Base-by-base conservation (phyloP, 1,140 invertebrate species). In the Cataglyphis hispanica region DNA sequence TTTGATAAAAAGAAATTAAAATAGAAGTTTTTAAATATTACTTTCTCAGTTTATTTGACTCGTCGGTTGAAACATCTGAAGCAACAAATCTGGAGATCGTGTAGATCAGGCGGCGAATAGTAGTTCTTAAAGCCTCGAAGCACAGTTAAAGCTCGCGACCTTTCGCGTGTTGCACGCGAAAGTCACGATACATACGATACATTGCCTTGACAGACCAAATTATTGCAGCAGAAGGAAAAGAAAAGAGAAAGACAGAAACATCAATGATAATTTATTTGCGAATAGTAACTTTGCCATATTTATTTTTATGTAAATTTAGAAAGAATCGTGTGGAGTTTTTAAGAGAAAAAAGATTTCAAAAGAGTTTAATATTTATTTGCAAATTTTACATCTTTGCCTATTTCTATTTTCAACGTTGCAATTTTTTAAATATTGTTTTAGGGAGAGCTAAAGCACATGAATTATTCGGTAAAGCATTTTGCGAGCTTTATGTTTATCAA, bases 101-200 rank as follows among this genome's bases (percentile, higher is more conserved):
- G 67, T 37, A 31, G 53, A 74, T 83, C 67, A n/a, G n/a, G n/a
- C n/a, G 67, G 37, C 34, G 10, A 81, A 61, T 72, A 25, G 53
- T 25, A 58, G 34, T 60, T 81, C 34, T 72, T 72, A 43, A 60
- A 74, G 53, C 53, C 61, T 46, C 37, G 53, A 58, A 72, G 34
- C 66, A 53, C 78, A 72, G 19, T 81, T 74, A 83, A 34, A 83
- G 40, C 67, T 31, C 56, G 53, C 78, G 78, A 83, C 53, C 78
- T 83, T 60, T 83, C 40, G 78, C 78, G 78, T 83, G 78, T 72
- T 31, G 53, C 78, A 83, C 78, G 78, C 78, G 50, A 72, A 60
- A 43, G 34, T 72, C 13, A 53, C 67, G 67, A 53, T 74, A 60
- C 27, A 43, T 43, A 60, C 53, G 67, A 83, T 80, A 80, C 46